Percentiles rank a stretch among this genome's conserved stretches.
Evolutionary conservation across 1,140 invertebrate genomes (phyloP).

Genomic region (Drosophila athabasca): DNA sequence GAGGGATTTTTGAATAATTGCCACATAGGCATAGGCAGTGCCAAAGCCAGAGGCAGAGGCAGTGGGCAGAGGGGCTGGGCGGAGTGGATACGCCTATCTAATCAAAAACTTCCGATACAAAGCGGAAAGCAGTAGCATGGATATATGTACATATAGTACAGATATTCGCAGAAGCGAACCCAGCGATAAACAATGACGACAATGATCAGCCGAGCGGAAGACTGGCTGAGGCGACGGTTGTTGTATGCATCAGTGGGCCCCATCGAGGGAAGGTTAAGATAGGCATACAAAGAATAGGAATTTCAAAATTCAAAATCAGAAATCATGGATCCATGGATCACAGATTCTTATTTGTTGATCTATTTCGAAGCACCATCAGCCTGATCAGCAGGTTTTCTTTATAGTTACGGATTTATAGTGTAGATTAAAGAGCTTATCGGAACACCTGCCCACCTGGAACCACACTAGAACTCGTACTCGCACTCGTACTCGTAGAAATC

Average conservation of each 20-base stretch:
- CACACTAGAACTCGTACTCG: too few species aligned
- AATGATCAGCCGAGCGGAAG: conserved; percentile 48
- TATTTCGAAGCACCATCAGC: too few species aligned
- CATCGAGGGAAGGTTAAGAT: conserved; percentile 4
- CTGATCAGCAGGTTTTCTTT: too few species aligned
- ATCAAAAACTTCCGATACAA: conserved; percentile 67
- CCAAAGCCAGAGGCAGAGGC: too few species aligned
- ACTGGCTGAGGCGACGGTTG: conserved; percentile 7
- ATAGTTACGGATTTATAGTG: not conserved
- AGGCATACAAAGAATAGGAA: conserved; percentile 23
- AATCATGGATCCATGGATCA: conserved; percentile 12
- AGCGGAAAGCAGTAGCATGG: conserved; percentile 26
- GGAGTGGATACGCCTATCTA: conserved; percentile 47
- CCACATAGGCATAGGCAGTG: too few species aligned
- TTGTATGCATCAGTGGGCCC: conserved; percentile 11
- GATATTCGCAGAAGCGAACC: not conserved
- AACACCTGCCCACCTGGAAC: too few species aligned
- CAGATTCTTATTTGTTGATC: not conserved
- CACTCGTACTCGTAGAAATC: too few species aligned
- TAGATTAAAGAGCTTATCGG: too few species aligned
- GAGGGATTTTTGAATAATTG: too few species aligned
- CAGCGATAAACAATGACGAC: conserved; percentile 26
- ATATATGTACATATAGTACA: too few species aligned
- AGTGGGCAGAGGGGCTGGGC: not conserved
- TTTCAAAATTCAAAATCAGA: not conserved